phyloP scores from a whole-genome alignment of 2,113 vertebrate genomes.

The Poecile atricapillus region DNA sequence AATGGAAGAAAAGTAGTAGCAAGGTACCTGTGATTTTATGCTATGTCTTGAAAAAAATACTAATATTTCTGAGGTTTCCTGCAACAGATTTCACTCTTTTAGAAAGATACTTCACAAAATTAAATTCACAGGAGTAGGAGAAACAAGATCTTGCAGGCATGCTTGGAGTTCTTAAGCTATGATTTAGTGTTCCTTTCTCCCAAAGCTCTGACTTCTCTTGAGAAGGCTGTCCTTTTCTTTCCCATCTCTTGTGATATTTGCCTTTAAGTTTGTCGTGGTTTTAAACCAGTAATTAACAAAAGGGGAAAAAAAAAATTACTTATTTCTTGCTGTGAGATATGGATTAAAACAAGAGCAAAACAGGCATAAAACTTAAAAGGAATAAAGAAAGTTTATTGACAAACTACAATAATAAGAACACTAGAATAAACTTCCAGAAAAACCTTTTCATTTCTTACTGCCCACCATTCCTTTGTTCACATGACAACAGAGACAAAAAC shows the following conservation, averaged over 20 bases:
- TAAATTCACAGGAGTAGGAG: neutral
- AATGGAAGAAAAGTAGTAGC: neutral
- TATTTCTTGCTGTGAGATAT: too few species aligned
- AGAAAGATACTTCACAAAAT: neutral
- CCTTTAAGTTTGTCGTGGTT: too few species aligned
- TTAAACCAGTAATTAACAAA: too few species aligned
- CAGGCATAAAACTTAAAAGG: too few species aligned
- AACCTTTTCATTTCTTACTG: too few species aligned
- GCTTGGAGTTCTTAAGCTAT: neutral
- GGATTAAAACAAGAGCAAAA: too few species aligned
- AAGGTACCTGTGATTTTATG: neutral
- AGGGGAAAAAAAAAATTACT: too few species aligned
- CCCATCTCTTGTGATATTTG: neutral
- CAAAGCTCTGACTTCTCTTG: neutral
- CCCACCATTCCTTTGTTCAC: too few species aligned
- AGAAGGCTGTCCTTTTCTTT: neutral
- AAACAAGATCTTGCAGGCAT: neutral
- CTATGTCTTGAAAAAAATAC: neutral
- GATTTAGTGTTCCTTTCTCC: neutral
- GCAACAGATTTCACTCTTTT: neutral
- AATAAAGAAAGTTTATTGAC: too few species aligned
- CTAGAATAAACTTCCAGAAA: too few species aligned
- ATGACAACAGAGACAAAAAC: too few species aligned
- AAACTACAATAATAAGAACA: too few species aligned
- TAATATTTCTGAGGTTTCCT: neutral